Evolutionary conservation across 2,888 invertebrate genomes (phyloP), one percentile per base, ranked within the genome.

Genomic region (Drosophila acutilabella): DNA sequence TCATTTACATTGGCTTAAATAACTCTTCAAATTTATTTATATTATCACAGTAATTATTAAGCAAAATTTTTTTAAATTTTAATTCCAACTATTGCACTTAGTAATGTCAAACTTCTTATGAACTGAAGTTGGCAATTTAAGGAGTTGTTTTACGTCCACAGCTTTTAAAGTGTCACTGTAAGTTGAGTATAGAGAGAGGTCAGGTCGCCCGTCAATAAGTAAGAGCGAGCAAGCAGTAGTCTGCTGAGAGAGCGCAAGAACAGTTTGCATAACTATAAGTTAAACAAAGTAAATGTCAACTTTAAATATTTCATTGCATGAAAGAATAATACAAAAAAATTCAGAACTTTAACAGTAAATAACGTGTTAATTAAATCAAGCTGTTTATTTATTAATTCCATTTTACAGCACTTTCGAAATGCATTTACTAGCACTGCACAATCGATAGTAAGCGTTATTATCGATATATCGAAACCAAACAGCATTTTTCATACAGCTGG

Each of bases 151-250:
- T 7, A 13, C 6, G 48, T 71, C 0, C 33, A 20, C 38, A 42
- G 26, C 13, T 62, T 62, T 56, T 33, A 6, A 14, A 14, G 38
- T 5, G 44, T 13, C 59, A 74, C 76, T 75, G 67, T 74, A 45
- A 30, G 10, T 41, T 59, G 67, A 59, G 56, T 14, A 52, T 7
- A 16, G 42, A 67, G 67, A 62, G 68, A 71, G 48, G 23, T 42
- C 44, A 53, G 58, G 13, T 47, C 33, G 57, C 26, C 5, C 13
- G 11, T n/a, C 47, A 40, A 44, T 72, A 56, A 30, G 68, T 45
- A 18, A 56, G 72, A 74, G 74, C 14, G 76, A 75, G 61, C 48
- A 44, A 47, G 76, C 71, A 59, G 52, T 59, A 70, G 53, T 64
- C 53, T 20, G 40, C 23, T 30, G 38, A 57, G 56, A 69, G 58